Percentiles rank a stretch among this genome's conserved stretches.
These are phyloP conservation scores for Philonicus albiceps DNA, from an alignment of 2,888 invertebrate species.

Conservation along the genomic window DNA sequence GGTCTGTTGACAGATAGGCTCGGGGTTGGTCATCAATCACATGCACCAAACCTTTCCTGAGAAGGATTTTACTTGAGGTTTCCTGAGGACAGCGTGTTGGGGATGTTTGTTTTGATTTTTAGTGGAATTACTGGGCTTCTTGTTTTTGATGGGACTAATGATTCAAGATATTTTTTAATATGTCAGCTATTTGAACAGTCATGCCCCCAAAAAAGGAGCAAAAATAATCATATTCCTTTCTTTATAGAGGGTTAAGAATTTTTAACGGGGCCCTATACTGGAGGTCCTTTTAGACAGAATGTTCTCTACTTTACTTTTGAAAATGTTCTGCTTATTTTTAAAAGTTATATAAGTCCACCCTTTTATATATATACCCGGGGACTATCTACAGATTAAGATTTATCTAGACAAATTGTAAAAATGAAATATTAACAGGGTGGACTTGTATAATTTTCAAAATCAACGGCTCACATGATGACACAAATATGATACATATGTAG, in stretches of 20 bases:
- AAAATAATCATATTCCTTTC: neutral
- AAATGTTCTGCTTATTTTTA: too few relatives aligned
- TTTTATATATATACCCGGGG: too few relatives aligned
- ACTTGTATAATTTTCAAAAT: too few relatives aligned
- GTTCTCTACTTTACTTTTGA: too few relatives aligned
- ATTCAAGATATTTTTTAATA: neutral
- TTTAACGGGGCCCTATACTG: too few relatives aligned
- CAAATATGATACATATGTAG: too few relatives aligned
- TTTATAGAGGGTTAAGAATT: neutral
- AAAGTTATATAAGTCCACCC: too few relatives aligned
- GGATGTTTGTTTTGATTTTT: conserved; percentile 43
- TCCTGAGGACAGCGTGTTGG: neutral
- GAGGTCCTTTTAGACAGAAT: too few relatives aligned
- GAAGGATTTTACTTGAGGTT: conserved; percentile 8
- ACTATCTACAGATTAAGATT: too few relatives aligned
- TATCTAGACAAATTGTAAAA: too few relatives aligned
- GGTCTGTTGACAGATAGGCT: conserved; percentile 43
- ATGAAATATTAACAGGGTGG: too few relatives aligned
- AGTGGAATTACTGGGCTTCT: conserved; percentile 21
- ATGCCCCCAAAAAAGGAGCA: neutral
- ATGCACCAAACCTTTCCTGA: neutral
- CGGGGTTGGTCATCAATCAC: conserved; percentile 42
- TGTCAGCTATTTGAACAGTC: neutral
- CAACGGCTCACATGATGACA: too few relatives aligned
- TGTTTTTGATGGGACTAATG: neutral